Evolutionary conservation across 2,113 vertebrate genomes (phyloP).

Genomic region (Benitochromis conjunctus): DNA sequence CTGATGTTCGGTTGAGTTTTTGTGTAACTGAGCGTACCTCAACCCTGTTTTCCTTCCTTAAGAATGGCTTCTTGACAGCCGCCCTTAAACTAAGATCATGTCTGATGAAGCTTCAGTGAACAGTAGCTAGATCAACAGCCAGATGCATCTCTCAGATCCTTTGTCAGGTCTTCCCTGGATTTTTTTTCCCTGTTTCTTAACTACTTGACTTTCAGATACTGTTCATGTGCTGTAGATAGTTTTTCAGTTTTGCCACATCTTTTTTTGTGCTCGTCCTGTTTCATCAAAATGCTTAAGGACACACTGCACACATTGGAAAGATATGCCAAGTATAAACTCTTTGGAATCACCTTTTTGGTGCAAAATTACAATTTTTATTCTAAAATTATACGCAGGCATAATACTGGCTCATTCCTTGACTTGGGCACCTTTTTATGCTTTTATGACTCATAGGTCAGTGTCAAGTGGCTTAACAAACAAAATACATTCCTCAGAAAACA

Average conservation of each 20-base stretch:
- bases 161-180: background rate
- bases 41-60: background rate
- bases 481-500: background rate
- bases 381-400: background rate
- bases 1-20: background rate
- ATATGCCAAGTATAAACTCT: background rate
- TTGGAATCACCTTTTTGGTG: background rate
- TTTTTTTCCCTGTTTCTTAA: rapidly evolving
- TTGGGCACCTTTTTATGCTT: background rate
- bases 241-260: background rate
- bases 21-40: background rate
- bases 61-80: background rate
- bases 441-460: background rate
- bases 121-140: background rate
- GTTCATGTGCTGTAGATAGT: background rate
- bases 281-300: background rate
- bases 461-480: background rate
- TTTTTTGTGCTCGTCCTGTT: background rate
- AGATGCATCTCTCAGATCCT: background rate
- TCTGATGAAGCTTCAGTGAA: background rate
- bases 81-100: background rate
- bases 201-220: background rate
- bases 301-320: background rate
- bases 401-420: background rate
- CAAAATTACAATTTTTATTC: background rate